Conservation (phyloP, 1,140 invertebrate genomes). For the Phenacoccus solenopsis region DNA sequence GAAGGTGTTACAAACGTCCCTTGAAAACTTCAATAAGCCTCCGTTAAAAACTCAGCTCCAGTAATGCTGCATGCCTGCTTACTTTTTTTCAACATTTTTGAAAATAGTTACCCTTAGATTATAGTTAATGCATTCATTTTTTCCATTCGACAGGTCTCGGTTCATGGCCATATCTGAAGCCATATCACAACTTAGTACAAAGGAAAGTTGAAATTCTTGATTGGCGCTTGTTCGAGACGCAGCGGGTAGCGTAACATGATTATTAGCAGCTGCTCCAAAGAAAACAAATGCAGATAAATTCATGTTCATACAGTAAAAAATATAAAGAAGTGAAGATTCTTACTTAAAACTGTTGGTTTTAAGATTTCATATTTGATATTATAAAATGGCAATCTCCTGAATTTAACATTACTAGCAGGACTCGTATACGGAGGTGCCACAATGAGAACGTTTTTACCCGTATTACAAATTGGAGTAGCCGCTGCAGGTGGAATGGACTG, state of each 20-base stretch:
- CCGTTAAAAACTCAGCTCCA: too few relatives aligned
- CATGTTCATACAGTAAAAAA: not conserved
- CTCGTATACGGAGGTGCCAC: not conserved
- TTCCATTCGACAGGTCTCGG: conserved; percentile 2
- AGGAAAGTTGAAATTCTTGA: conserved; percentile 6
- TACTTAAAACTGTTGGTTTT: conserved; percentile 71
- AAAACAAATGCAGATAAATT: not conserved
- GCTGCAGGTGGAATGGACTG: not conserved
- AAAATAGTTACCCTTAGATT: too few relatives aligned
- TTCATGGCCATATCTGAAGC: not conserved
- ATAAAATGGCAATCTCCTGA: conserved; percentile 86
- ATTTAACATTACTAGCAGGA: conserved; percentile 76
- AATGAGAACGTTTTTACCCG: not conserved
- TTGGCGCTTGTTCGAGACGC: not conserved
- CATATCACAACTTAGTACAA: not conserved
- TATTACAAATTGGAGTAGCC: not conserved
- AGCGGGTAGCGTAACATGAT: not conserved
- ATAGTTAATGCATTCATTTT: conserved; percentile 9
- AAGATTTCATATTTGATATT: conserved; percentile 75
- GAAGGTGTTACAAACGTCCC: too few relatives aligned
- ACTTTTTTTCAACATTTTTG: too few relatives aligned
- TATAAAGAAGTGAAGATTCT: conserved; percentile 24
- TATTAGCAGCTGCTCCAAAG: not conserved
- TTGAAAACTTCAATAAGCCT: too few relatives aligned
- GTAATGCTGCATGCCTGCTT: too few relatives aligned